Evolutionary conservation across 2,797 vertebrate species (phyloP).

Genomic region (Paratrypauchen microcephalus): DNA sequence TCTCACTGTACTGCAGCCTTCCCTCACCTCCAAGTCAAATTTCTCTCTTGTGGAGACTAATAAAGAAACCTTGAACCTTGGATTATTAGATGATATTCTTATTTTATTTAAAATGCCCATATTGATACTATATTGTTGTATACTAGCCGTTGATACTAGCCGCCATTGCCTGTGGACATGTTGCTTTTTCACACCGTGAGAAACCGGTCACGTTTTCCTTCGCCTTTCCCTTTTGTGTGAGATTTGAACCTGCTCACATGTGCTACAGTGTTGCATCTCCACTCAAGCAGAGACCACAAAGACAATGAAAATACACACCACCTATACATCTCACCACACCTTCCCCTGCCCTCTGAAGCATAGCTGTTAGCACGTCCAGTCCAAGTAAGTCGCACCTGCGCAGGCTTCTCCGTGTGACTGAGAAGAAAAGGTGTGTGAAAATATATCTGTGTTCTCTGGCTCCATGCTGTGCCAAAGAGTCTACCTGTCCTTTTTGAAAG

Average conservation of each 20-base stretch:
- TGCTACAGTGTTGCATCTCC: conserved; percentile 51
- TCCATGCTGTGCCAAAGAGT: conserved; percentile 46
- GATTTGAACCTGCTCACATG: conserved; percentile 39
- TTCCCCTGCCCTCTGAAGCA: conserved; percentile 44
- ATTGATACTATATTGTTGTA: too few relatives aligned
- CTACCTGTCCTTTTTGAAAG: conserved; percentile 10
- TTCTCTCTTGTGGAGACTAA: too few relatives aligned
- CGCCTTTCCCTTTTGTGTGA: conserved; percentile 32
- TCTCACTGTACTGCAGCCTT: too few relatives aligned
- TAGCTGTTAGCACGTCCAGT: conserved; percentile 49
- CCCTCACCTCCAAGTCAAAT: too few relatives aligned
- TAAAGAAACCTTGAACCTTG: too few relatives aligned
- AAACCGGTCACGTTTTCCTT: conserved; percentile 8
- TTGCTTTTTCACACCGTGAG: conserved; percentile 19
- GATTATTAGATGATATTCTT: too few relatives aligned
- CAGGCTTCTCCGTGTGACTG: conserved; percentile 43
- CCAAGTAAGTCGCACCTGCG: conserved; percentile 34
- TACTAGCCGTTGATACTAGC: too few relatives aligned
- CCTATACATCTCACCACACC: conserved; percentile 16
- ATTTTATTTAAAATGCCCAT: too few relatives aligned
- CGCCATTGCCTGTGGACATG: conserved; percentile 24
- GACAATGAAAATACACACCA: neutral
- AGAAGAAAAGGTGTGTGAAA: conserved; percentile 60
- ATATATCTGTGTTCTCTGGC: conserved; percentile 34
- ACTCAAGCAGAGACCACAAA: conserved; percentile 34